Base-by-base conservation (phyloP, 2,797 vertebrate species). In the Pagetopsis macropterus region DNA sequence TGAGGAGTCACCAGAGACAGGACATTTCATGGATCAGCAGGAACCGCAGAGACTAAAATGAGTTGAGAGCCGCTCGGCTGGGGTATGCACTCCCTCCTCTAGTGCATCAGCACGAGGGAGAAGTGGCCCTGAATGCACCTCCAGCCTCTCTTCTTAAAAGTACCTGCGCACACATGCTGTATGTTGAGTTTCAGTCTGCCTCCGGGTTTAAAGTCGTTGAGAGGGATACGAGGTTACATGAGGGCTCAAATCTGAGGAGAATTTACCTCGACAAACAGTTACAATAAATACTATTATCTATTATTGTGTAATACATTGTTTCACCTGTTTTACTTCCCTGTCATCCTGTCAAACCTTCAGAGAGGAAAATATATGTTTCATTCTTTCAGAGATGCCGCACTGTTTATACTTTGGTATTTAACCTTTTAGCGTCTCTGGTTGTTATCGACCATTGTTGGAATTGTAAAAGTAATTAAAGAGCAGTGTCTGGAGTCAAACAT, bases 11-110 rank as follows among this genome's bases (percentile, higher is more conserved):
- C 95, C 95, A 96, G 96, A 97, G 95, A 96, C 94, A 94, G 93
- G 94, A 95, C 93, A 95, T 97, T 97, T 97, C 96, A 97, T 96
- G 96, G 96, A 96, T 97, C 96, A 96, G 96, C 95, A 96, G 96
- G 94, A 97, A 95, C 94, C 88, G 93, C 94, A 95, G 95, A 95
- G 94, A 96, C 96, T 96, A 96, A 97, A 96, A 97, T 95, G 91
- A 97, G 94, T 91, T 94, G 94, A 94, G 94, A 96, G 95, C 94
- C 93, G 94, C 94, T 96, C 95, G 90, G 92, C 93, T 95, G 93
- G 93, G 89, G 94, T 89, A 90, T 76, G 75, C 77, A 75, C 85
- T 84, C 92, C 84, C 88, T 92, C 90, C 92, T 82, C 88, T 88
- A 93, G 93, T 90, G 92, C 92, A 93, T 94, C 93, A 92, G 93